These are phyloP conservation scores for Campoletis sonorensis DNA, from an alignment of 1,140 invertebrate species.

Conservation along the genomic window DNA sequence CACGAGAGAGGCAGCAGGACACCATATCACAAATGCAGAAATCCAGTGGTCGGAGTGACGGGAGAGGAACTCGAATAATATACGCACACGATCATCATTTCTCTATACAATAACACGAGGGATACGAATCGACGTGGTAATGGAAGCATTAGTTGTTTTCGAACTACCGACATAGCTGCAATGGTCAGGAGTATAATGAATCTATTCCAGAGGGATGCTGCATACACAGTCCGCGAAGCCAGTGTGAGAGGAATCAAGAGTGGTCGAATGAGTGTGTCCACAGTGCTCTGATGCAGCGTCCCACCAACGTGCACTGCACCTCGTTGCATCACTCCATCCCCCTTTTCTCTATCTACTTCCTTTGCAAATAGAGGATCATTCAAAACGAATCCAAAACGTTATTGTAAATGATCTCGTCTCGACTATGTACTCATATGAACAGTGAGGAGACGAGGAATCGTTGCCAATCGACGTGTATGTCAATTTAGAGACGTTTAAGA, in stretches of 20 bases:
- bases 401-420: neutral
- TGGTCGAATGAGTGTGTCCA: conserved; percentile 23
- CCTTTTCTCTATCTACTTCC: conserved; percentile 21
- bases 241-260: conserved; percentile 33
- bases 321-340: conserved; percentile 48
- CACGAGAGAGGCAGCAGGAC: neutral
- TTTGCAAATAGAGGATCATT: neutral
- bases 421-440: no score
- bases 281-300: conserved; percentile 42
- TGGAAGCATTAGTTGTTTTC: conserved; percentile 64
- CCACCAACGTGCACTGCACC: conserved; percentile 59
- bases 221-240: conserved; percentile 41
- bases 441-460: no score
- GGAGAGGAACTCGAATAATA: conserved; percentile 16
- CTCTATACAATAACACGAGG: conserved; percentile 44
- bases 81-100: conserved; percentile 30
- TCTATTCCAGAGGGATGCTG: conserved; percentile 62
- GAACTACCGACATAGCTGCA: conserved; percentile 59
- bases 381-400: neutral
- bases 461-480: no score
- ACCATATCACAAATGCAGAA: conserved; percentile 33
- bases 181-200: conserved; percentile 65
- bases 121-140: conserved; percentile 44
- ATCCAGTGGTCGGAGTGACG: conserved; percentile 37
- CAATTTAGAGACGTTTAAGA: no score